Conservation (phyloP, 2,113 vertebrate species). For the Cricetomys ansorgei region DNA sequence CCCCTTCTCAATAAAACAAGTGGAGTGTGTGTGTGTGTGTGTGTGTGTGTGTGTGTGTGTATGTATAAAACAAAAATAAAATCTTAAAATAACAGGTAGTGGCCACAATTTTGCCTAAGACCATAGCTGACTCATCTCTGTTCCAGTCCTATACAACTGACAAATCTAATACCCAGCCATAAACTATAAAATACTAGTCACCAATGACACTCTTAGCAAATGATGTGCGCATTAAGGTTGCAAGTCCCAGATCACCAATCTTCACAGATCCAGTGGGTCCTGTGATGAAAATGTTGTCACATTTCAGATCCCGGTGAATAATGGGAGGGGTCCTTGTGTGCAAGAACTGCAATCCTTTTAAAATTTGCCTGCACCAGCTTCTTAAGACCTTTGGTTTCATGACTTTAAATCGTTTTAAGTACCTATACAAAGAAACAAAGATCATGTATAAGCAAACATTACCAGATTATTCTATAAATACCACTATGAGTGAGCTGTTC, state of each 20-base stretch:
- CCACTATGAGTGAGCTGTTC: background rate
- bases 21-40: too few relatives aligned
- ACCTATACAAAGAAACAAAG: constrained; percentile 86
- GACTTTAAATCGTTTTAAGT: constrained; percentile 97
- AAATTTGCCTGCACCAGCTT: constrained; percentile 97
- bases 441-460: constrained; percentile 53
- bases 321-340: constrained; percentile 97
- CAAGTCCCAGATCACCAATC: constrained; percentile 96
- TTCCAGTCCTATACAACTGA: constrained; percentile 38
- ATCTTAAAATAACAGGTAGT: constrained; percentile 20
- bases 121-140: constrained; percentile 21
- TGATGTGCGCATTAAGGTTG: constrained; percentile 96
- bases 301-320: constrained; percentile 97
- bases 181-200: constrained; percentile 80
- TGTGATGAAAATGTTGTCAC: constrained; percentile 99
- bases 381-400: constrained; percentile 98
- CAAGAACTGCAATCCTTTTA: constrained; percentile 97
- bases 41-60: background rate
- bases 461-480: constrained; percentile 34
- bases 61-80: background rate
- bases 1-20: background rate
- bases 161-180: constrained; percentile 16
- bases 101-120: background rate
- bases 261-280: constrained; percentile 98
- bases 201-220: constrained; percentile 98